Evolutionary conservation across 1,140 invertebrate genomes (phyloP).

Genomic region (Sinella curviseta): DNA sequence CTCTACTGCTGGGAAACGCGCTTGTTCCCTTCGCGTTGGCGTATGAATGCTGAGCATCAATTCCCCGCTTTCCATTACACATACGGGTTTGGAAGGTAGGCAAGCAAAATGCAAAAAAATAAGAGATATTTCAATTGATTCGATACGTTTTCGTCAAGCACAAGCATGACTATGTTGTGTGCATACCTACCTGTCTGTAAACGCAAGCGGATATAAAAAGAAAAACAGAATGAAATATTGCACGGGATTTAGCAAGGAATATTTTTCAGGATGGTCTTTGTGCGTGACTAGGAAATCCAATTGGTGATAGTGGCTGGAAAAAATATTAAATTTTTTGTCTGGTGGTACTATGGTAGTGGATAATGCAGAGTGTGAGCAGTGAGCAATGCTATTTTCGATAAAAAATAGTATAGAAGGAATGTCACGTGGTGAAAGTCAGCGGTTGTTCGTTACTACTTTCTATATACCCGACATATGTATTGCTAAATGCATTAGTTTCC

Average conservation of each 20-base stretch:
- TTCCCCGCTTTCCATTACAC: too few relatives aligned
- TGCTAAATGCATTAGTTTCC: too few relatives aligned
- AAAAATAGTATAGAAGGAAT: not conserved
- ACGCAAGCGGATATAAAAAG: not conserved
- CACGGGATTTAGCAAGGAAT: not conserved
- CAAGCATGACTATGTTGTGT: not conserved
- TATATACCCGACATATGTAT: too few relatives aligned
- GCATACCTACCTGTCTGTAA: not conserved
- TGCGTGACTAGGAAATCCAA: slow-evolving; percentile 3
- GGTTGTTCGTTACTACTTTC: not conserved
- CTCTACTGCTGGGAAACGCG: too few relatives aligned
- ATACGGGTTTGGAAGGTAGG: too few relatives aligned
- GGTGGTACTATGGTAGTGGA: not conserved
- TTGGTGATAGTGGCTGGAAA: not conserved
- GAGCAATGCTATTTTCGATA: not conserved
- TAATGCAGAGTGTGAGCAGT: not conserved
- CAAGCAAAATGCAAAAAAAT: too few relatives aligned
- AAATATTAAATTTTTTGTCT: not conserved
- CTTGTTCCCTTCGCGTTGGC: too few relatives aligned
- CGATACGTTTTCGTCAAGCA: not conserved
- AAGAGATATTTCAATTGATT: too few relatives aligned
- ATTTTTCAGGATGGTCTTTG: not conserved
- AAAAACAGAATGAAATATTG: not conserved
- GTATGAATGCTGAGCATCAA: too few relatives aligned
- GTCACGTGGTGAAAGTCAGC: not conserved